Evolutionary conservation across 2,888 invertebrate genomes (phyloP).

Genomic region (Dolichomitus sp.): DNA sequence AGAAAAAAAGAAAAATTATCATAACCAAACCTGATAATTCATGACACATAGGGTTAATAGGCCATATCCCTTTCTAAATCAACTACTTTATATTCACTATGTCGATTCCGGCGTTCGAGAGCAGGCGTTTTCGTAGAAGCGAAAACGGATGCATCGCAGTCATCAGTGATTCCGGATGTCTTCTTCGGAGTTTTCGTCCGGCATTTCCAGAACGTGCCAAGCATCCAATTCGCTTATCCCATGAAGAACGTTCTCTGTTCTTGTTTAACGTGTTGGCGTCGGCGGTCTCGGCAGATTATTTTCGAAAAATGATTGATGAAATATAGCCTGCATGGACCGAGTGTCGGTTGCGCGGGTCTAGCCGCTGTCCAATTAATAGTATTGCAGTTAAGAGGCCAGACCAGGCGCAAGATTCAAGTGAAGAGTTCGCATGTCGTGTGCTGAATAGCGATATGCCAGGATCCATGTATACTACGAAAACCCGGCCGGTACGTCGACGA

Average conservation of each 20-base stretch:
- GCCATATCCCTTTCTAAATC: not conserved
- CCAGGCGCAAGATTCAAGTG: constrained; percentile 27
- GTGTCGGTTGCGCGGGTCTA: constrained; percentile 41
- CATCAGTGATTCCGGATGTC: constrained; percentile 63
- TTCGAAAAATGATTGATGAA: constrained; percentile 79
- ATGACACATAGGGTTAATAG: too few relatives aligned
- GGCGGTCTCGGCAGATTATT: constrained; percentile 65
- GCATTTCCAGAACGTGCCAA: not conserved
- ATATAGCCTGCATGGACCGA: constrained; percentile 70
- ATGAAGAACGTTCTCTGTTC: not conserved
- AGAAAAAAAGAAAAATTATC: not conserved
- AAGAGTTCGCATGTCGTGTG: constrained; percentile 29
- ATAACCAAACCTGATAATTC: too few relatives aligned
- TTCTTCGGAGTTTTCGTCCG: constrained; percentile 50
- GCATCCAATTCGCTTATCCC: constrained; percentile 7
- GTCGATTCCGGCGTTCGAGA: too few relatives aligned
- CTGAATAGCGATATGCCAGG: not conserved
- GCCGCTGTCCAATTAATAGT: constrained; percentile 71
- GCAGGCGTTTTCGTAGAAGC: constrained; percentile 42
- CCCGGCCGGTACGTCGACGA: constrained; percentile 37
- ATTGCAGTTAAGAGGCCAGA: constrained; percentile 65
- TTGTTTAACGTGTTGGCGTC: constrained; percentile 40
- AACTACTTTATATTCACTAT: not conserved
- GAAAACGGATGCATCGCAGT: constrained; percentile 15
- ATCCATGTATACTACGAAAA: constrained; percentile 56